phyloP scores from a whole-genome alignment of 53 echinoderm and acorn worm species.

The Pentamera pediparva region DNA sequence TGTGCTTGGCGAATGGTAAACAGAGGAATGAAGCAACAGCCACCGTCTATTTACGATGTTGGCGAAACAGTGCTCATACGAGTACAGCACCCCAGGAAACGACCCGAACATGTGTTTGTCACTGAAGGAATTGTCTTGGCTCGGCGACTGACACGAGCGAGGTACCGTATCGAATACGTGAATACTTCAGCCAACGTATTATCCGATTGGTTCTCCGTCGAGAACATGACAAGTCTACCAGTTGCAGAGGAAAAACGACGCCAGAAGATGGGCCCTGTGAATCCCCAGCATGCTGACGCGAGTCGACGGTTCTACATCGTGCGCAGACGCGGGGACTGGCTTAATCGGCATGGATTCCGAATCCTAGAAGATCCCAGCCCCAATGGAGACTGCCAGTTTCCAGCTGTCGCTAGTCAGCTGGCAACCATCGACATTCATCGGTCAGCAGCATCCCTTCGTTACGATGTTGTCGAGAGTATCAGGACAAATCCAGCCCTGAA shows the following conservation, averaged over 20 bases:
- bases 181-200: neutral
- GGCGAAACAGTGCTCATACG: conserved; percentile 1
- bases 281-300: neutral
- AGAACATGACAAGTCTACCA: neutral
- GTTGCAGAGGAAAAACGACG: neutral
- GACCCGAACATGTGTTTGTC: neutral
- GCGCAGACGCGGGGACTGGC: neutral
- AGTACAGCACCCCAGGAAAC: neutral
- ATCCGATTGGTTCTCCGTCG: neutral
- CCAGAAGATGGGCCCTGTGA: neutral
- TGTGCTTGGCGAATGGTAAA: neutral
- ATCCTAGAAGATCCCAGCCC: neutral
- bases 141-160: neutral
- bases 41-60: neutral
- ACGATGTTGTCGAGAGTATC: neutral
- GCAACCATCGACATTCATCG: neutral
- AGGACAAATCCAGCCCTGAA: neutral
- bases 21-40: neutral
- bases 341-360: neutral
- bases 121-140: neutral
- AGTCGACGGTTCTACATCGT: neutral
- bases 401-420: neutral
- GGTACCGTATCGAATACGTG: neutral
- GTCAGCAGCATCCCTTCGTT: neutral
- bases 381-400: conserved; percentile 26